A percentile compares a stretch with the other conserved stretches of the same genome.
These are phyloP conservation scores for Prionailurus viverrinus DNA, from an alignment of 2,113 vertebrate genomes.

Conservation along the genomic window DNA sequence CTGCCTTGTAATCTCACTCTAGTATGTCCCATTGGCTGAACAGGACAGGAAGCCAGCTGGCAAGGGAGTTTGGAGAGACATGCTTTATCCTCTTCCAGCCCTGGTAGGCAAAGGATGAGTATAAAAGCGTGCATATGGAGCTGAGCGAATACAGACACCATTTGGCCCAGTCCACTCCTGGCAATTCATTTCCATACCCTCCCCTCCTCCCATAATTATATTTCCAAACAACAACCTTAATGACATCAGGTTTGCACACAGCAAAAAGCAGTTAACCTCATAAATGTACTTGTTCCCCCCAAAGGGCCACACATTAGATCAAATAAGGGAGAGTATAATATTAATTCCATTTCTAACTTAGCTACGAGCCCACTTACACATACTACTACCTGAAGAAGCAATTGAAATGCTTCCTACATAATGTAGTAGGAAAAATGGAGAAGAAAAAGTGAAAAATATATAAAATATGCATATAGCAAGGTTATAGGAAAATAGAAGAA, in stretches of 20 bases:
- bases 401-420: not conserved
- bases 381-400: not conserved
- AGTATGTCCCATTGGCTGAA: not conserved
- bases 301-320: not conserved
- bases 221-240: not conserved
- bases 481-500: not conserved
- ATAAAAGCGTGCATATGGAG: not conserved
- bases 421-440: not conserved
- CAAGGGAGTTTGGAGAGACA: not conserved
- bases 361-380: not conserved
- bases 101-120: not conserved
- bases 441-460: not conserved
- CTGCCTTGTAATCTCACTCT: not conserved
- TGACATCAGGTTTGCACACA: not conserved
- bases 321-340: not conserved
- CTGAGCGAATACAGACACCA: not conserved
- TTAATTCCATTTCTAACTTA: not conserved
- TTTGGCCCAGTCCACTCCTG: not conserved
- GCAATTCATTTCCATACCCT: not conserved
- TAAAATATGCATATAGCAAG: not conserved
- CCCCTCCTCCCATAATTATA: not conserved
- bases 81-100: not conserved
- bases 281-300: not conserved
- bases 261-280: not conserved
- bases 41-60: not conserved